These are phyloP conservation scores for Caenorhabditis wallacei DNA, from an alignment of 2,888 invertebrate genomes.

Conservation along the genomic window DNA sequence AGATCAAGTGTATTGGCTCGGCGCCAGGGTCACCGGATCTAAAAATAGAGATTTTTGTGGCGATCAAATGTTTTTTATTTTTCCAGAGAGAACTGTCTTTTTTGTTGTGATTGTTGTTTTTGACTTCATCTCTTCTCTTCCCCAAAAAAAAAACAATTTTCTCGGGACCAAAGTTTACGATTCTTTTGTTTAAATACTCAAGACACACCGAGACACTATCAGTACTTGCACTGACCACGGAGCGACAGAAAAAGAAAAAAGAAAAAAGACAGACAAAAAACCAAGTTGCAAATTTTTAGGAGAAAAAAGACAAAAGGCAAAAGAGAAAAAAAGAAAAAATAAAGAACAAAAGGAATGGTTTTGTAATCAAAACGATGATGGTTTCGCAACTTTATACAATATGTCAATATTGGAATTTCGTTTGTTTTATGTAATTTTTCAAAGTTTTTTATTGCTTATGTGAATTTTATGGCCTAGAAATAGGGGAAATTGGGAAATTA, in stretches of 20 bases:
- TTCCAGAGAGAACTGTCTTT: constrained; percentile 7
- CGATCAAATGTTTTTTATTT: neutral
- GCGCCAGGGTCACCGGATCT: neutral
- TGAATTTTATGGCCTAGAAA: too few relatives aligned
- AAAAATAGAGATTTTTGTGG: constrained; percentile 22
- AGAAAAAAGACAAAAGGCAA: constrained; percentile 27
- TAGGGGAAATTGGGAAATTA: too few relatives aligned
- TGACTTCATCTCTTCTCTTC: neutral
- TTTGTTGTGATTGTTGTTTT: constrained; percentile 20
- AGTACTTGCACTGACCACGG: constrained; percentile 44
- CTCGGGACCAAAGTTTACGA: constrained; percentile 36
- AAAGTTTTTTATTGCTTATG: neutral
- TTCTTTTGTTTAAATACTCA: constrained; percentile 40
- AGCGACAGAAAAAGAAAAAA: neutral
- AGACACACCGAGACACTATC: constrained; percentile 30
- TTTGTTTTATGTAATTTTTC: neutral
- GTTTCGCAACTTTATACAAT: constrained; percentile 16
- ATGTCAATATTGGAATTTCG: neutral
- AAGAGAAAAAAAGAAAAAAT: neutral
- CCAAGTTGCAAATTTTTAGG: constrained; percentile 40
- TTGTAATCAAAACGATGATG: constrained; percentile 11
- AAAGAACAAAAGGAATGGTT: constrained; percentile 14
- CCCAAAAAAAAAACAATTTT: constrained; percentile 3
- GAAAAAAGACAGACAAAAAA: neutral
- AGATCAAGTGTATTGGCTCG: constrained; percentile 13